Evolutionary conservation across 1,140 invertebrate species (phyloP).

Genomic region (Leptoteleia sp.): DNA sequence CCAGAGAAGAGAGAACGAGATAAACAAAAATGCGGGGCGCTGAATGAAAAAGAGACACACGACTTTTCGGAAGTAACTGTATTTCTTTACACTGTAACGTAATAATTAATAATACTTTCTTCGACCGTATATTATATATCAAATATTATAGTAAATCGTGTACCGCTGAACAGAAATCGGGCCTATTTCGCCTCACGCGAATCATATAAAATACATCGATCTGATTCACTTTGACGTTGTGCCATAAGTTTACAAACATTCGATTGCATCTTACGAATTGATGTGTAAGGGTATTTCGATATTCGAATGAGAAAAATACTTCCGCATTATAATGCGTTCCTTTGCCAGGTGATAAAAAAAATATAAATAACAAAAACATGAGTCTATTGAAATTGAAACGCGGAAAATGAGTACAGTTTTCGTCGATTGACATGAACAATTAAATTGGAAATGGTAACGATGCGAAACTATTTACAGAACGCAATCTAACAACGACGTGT

Average conservation of each 20-base stretch:
- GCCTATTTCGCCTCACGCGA: background rate
- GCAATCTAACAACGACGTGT: background rate
- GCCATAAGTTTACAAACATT: constrained; percentile 8
- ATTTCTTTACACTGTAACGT: constrained; percentile 52
- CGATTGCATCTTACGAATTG: constrained; percentile 8
- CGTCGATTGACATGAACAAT: background rate
- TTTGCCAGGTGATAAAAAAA: constrained; percentile 3
- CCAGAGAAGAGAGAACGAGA: background rate
- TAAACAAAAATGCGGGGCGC: background rate
- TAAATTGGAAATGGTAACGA: background rate
- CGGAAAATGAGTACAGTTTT: background rate
- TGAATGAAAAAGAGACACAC: too few species aligned
- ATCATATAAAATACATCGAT: constrained; percentile 22
- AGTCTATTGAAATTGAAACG: background rate
- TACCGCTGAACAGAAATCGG: constrained; percentile 12
- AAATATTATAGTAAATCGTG: constrained; percentile 30
- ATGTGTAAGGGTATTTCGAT: background rate
- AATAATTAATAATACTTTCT: constrained; percentile 58
- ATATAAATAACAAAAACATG: background rate
- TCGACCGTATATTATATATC: constrained; percentile 50
- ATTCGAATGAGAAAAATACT: constrained; percentile 19
- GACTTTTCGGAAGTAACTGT: constrained; percentile 52
- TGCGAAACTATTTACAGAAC: background rate
- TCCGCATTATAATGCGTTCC: background rate
- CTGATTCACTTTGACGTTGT: background rate